Base-by-base conservation (phyloP, 2,113 vertebrate genomes). In the Edolisoma coerulescens region DNA sequence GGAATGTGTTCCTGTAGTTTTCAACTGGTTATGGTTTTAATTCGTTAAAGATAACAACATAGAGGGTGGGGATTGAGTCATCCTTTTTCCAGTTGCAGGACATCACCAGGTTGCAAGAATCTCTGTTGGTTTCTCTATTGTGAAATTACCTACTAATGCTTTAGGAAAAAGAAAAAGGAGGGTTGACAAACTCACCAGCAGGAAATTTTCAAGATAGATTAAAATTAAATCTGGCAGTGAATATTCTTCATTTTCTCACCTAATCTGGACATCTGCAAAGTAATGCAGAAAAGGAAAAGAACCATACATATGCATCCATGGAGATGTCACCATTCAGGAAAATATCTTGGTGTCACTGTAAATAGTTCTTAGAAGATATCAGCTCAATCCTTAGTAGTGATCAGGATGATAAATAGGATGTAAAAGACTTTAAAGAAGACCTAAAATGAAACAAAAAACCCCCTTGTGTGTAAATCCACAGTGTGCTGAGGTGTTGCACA, bases 261-360 rank as follows among this genome's bases (percentile, higher is more conserved):
- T 30, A n/a, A 27, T 14, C 26, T 41, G 47, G 33, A 52, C 22
- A 52, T 52, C 39, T 63, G 33, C 16, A 21, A 75, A 74, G 41
- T 21, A 67, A 39, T 39, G 26, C 8, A 13, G 28, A 67, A 81
- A 52, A 18, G 24, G 23, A 50, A 49, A 79, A 50, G 24, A 77
- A 10, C 9, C 0, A 0, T 35, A 30, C 30, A 20, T 10, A 4
- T 23, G 27, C 19, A 80, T 24, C 26, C 44, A 42, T 16, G 42
- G 68, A 27, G 16, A 61, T 11, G 12, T 33, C 67, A 44, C 23
- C 9, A 11, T 37, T 73, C 8, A 19, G 76, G n/a, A 77, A 67
- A 92, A 32, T 30, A 56, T 18, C 41, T 69, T 47, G 3, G 13
- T 69, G 32, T 32, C 8, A 11, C n/a, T 77, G 16, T 33, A 59